Evolutionary conservation across 1,140 invertebrate genomes (phyloP).

Genomic region (Trachymyrmex septentrionalis): DNA sequence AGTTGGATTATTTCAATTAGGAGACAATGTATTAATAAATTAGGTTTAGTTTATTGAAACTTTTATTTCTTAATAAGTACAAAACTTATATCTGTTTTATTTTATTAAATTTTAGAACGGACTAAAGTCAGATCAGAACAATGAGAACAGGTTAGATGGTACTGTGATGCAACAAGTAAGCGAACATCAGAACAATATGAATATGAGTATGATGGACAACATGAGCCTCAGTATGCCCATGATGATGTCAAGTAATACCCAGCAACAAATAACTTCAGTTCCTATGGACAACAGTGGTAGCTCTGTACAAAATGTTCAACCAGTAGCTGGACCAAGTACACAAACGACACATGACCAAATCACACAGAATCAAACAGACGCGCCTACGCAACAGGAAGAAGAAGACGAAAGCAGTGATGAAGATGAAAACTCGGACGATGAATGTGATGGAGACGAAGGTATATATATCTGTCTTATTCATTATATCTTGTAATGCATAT

Average conservation of each 20-base stretch:
- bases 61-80: not conserved
- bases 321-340: constrained; percentile 82
- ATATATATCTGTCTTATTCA: constrained; percentile 31
- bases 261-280: constrained; percentile 85
- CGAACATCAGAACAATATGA: constrained; percentile 83
- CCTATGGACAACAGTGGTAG: constrained; percentile 83
- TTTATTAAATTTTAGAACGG: constrained; percentile 77
- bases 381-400: constrained; percentile 79
- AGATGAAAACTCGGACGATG: constrained; percentile 85
- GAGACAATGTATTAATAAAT: not conserved
- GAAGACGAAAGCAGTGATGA: constrained; percentile 84
- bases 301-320: constrained; percentile 82
- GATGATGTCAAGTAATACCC: constrained; percentile 81
- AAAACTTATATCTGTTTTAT: not conserved
- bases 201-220: constrained; percentile 83
- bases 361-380: constrained; percentile 78
- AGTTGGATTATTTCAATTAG: constrained; percentile 5
- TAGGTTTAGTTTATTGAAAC: not conserved
- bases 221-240: constrained; percentile 83
- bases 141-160: constrained; percentile 84
- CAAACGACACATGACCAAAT: constrained; percentile 82
- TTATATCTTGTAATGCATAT: not conserved
- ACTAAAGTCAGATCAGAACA: constrained; percentile 83
- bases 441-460: constrained; percentile 84
- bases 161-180: constrained; percentile 83